Evolutionary conservation across 2,888 invertebrate genomes (phyloP), one percentile per base, ranked within the genome.

Genomic region (Polydrusus pterygomalis): DNA sequence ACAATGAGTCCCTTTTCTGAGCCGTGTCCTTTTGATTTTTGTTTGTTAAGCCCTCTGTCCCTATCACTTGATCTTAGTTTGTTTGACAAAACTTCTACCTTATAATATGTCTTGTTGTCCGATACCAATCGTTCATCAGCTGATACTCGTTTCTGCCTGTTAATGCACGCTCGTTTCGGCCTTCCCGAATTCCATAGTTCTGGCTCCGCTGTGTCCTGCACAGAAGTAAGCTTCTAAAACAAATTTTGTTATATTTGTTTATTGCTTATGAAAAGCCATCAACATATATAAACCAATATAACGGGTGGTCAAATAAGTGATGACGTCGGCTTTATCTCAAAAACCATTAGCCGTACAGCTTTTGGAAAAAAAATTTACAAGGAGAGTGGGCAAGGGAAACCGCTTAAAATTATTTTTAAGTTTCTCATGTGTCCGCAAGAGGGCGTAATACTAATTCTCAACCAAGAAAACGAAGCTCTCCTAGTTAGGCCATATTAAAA

Each of bases 11-110:
- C 83, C 74, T 84, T 83, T 10, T 82, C 81, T 8, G 79, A 77
- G 6, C 81, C 81, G 67, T 73, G 80, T 13, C 78, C 68, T 13
- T 80, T 82, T n/a, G 77, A 74, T 30, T 80, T 80, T 17, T 65
- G 76, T 25, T 73, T 70, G 62, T 64, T 72, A 74, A 71, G 67
- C 25, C 64, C 69, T 63, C 74, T 63, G 60, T 82, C 79, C 45
- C 75, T 75, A 40, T 79, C 80, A 75, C 91, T 92, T 0, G 93
- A 93, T 34, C 93, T 87, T 45, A 93, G 85, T 83, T 93, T 93
- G 8, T 91, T 92, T 75, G 92, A 91, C 80, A 93, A 89, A 30
- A 93, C 92, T 83, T 94, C 93, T 13, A 94, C 93, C 84, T 93
- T 93, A 83, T 94, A 94, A 84, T 92, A 94, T 73, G 91, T 83